Conservation (phyloP, 64 coral and sea anemone species). For the Actinia equina region DNA sequence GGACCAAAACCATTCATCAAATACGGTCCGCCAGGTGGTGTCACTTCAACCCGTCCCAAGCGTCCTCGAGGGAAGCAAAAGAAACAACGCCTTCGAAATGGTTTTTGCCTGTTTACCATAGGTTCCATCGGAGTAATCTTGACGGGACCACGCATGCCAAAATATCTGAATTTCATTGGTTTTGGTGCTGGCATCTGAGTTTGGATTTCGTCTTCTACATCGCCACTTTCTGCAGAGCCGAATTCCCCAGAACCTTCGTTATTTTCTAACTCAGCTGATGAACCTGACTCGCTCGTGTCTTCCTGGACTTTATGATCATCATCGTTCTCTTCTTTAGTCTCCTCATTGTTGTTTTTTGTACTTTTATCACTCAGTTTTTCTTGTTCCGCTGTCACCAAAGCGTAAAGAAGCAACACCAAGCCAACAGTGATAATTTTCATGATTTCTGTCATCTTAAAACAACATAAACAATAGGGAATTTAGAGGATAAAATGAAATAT, state of each 20-base stretch:
- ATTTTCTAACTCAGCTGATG: background rate
- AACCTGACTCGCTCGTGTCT: background rate
- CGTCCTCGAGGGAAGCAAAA: slow-evolving; percentile 21
- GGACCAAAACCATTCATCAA: slow-evolving; percentile 22
- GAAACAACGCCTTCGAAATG: background rate
- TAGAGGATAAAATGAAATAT: background rate
- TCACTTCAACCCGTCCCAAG: slow-evolving; percentile 13
- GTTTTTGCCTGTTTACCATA: background rate
- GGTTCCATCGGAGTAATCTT: slow-evolving; percentile 22
- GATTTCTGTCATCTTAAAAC: background rate
- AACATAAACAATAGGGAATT: background rate
- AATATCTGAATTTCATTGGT: slow-evolving; percentile 7
- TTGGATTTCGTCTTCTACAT: background rate
- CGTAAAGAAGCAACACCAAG: background rate
- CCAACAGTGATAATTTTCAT: background rate
- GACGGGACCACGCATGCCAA: background rate
- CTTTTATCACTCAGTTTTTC: background rate
- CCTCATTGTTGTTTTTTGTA: background rate
- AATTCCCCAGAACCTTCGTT: background rate
- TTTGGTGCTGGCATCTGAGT: background rate
- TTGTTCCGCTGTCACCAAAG: background rate
- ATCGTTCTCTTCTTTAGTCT: background rate
- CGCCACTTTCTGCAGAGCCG: slow-evolving; percentile 2
- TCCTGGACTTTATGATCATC: background rate
- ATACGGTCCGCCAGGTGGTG: slow-evolving; percentile 16